phyloP scores from a whole-genome alignment of 2,888 invertebrate species.

The Palloptera scutellata region DNA sequence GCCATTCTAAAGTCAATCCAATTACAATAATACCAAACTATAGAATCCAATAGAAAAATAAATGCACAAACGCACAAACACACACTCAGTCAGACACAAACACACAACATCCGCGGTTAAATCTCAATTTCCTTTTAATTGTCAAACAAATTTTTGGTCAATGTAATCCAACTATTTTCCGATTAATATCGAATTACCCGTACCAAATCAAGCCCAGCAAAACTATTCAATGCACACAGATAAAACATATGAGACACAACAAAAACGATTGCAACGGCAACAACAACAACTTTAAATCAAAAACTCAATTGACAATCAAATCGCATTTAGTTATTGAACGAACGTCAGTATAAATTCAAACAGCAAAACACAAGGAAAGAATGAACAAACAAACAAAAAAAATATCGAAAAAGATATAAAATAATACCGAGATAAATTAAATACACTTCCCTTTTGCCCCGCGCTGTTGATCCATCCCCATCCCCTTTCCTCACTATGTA shows the following conservation, averaged over 20 bases:
- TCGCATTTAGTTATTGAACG: constrained; percentile 21
- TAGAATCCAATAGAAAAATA: too few relatives aligned
- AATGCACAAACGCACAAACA: too few relatives aligned
- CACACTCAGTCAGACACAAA: neutral
- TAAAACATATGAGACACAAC: constrained; percentile 2
- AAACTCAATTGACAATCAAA: constrained; percentile 30
- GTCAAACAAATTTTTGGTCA: constrained; percentile 29
- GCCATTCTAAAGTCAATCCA: too few relatives aligned
- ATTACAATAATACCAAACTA: too few relatives aligned
- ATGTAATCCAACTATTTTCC: constrained; percentile 13
- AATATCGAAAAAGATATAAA: constrained; percentile 24
- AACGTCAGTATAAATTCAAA: neutral
- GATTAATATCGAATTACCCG: constrained; percentile 33
- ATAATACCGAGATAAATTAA: constrained; percentile 23
- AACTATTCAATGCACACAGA: neutral
- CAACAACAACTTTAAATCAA: constrained; percentile 23
- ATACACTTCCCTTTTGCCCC: neutral
- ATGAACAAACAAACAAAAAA: constrained; percentile 26
- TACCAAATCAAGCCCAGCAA: neutral
- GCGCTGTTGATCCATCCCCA: too few relatives aligned
- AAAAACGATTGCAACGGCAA: constrained; percentile 19
- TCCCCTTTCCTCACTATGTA: neutral
- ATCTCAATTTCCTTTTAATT: constrained; percentile 36
- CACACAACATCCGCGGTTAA: constrained; percentile 28
- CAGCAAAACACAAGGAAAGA: neutral